phyloP scores from a whole-genome alignment of 2,797 vertebrate species.

The Pristis pectinata region DNA sequence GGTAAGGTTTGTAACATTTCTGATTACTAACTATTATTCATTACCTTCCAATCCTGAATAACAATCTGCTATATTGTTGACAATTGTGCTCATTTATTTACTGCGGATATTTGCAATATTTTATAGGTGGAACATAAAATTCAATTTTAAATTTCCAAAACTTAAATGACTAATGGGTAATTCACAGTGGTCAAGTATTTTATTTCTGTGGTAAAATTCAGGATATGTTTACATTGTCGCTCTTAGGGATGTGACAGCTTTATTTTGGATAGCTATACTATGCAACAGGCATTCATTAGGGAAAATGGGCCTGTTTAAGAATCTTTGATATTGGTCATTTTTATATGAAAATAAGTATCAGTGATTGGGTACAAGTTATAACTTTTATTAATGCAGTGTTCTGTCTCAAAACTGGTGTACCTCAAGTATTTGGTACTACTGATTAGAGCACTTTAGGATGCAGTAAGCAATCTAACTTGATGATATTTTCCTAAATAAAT shows the following conservation, averaged over 20 bases:
- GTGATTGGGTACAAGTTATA: background rate
- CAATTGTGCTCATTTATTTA: background rate
- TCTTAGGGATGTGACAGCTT: background rate
- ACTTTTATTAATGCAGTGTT: background rate
- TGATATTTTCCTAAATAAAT: too few relatives aligned
- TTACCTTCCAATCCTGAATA: background rate
- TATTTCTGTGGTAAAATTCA: background rate
- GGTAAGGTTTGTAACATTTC: slow-evolving; percentile 57
- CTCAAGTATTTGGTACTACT: too few relatives aligned
- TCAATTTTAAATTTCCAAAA: background rate
- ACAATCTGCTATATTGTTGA: background rate
- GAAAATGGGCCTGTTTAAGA: background rate
- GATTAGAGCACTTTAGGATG: too few relatives aligned
- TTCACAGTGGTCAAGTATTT: background rate
- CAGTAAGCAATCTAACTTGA: too few relatives aligned
- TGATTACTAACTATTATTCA: background rate
- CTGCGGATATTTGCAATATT: background rate
- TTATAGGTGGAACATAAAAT: background rate
- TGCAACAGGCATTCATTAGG: background rate
- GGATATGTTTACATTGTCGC: background rate
- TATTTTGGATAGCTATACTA: background rate
- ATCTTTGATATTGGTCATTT: background rate
- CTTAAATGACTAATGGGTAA: background rate
- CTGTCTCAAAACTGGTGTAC: background rate
- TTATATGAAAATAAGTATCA: background rate